Evolutionary conservation across 1,140 invertebrate genomes (phyloP), one percentile per base, ranked within the genome.

Genomic region (Drosophila orena): DNA sequence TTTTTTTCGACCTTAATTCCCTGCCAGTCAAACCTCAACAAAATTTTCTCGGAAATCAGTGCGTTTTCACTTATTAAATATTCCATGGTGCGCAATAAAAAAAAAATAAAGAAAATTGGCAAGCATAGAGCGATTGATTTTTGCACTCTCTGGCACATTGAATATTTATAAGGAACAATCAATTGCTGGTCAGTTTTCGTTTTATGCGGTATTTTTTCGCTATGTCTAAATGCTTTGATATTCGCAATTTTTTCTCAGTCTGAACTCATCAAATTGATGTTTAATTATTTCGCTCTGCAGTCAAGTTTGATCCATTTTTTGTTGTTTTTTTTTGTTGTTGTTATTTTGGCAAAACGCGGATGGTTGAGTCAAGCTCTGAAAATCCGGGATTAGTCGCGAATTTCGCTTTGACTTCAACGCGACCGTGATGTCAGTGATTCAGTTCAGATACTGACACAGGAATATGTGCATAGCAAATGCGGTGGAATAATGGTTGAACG

Each of bases 221-320:
- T 37, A 54, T 64, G 30, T 34, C 30, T n/a, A 38, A 15, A 34
- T 50, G 17, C 47, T 27, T 54, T 65, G 17, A n/a, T 49, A 15
- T 38, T 38, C 4, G 20, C 14, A 65, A 6, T 68, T 66, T 71
- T 70, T 70, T 17, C 42, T 15, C 44, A 7, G 20, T 49, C 69
- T 58, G 47, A 58, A 43, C 55, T 37, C 30, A 64, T 69, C 46
- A 58, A 75, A 81, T 85, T 81, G 74, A 75, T 75, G 53, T 78
- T 86, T 78, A 81, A 88, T 85, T 86, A 80, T 66, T 78, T 88
- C 73, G 64, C 64, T 61, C 47, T 47, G 62, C 72, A 76, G 76
- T 76, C 62, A 49, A 58, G 50, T 64, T 64, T 62, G 58, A 35
- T 71, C 34, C 35, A 49, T 24, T 53, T 44, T 44, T 69, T 59